Base-by-base conservation (phyloP, 2,113 vertebrate species). In the Lepus americanus region DNA sequence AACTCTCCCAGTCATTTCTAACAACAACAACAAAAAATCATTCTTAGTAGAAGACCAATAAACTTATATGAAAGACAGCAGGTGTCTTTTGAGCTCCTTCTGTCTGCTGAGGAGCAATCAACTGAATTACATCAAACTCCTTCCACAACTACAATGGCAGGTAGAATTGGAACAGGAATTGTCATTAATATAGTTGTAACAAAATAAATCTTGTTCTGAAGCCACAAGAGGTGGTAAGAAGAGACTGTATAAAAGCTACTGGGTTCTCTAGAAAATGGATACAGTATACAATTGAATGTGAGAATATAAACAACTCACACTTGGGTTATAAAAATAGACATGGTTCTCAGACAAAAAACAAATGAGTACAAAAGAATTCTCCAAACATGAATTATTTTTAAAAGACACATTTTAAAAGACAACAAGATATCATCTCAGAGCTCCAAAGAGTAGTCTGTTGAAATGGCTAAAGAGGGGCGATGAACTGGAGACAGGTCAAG, bases 321-420 rank as follows among this genome's bases (percentile, higher is more conserved):
- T 90, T 93, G 93, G 95, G 90, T 98, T 98, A 98, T 97, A 98
- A 98, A 98, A 98, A 98, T 98, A 98, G 95, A 98, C 98, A 98
- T 97, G 96, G 98, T 98, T 98, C 96, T 98, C 97, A 94, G 96
- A 97, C 97, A 96, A 97, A 98, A 97, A 90, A 94, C 96, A 97
- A 98, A 98, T 85, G 7, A 89, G 93, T 98, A 98, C 88, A 98
- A 98, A 98, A 98, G 82, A 96, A 98, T 98, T 96, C 95, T 98
- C 90, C 95, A 97, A 98, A 97, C 95, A 96, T 98, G 97, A 98
- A 98, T 84, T 51, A 72, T 97, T 98, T 98, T 98, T 96, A 98
- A 98, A 98, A 96, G 97, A 97, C 88, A 59, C 5, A 63, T 97
- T 63, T 95, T 98, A 98, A 89, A 98, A 98, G 98, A 98, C 89